Evolutionary conservation across 1,140 invertebrate species (phyloP).

Genomic region (Triops cancriformis): DNA sequence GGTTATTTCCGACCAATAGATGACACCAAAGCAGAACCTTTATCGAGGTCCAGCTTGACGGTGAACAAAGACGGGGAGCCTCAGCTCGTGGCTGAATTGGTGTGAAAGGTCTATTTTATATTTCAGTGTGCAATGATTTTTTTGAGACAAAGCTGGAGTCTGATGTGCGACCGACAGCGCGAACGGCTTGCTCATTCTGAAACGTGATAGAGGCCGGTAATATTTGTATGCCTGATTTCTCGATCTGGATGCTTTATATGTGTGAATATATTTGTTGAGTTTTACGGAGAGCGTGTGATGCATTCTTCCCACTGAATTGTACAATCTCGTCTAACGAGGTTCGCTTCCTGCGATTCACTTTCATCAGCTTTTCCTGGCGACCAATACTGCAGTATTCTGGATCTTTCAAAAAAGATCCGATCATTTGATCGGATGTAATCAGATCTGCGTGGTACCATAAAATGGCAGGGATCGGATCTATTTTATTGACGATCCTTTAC

Average conservation of each 20-base stretch:
- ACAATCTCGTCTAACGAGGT: no score
- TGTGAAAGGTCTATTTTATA: conserved; percentile 33
- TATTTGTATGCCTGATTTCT: neutral
- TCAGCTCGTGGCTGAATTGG: conserved; percentile 58
- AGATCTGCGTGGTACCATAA: no score
- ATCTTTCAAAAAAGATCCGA: no score
- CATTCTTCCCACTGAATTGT: neutral
- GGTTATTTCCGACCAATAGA: neutral
- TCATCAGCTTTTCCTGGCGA: no score
- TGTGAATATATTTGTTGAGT: conserved; percentile 14
- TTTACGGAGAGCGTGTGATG: neutral
- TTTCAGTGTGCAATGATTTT: neutral
- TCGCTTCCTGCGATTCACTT: no score
- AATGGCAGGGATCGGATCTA: no score
- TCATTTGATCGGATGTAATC: no score
- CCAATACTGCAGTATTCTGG: no score
- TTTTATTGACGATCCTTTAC: no score
- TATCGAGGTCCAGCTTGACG: conserved; percentile 34
- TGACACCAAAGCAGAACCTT: conserved; percentile 1
- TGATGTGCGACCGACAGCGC: neutral
- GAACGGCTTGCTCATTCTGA: neutral
- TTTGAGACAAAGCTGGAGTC: neutral
- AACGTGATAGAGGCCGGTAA: neutral
- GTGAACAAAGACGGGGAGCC: conserved; percentile 56
- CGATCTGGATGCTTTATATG: neutral